phyloP scores from a whole-genome alignment of 2,888 invertebrate genomes.

The Tetragonisca angustula region DNA sequence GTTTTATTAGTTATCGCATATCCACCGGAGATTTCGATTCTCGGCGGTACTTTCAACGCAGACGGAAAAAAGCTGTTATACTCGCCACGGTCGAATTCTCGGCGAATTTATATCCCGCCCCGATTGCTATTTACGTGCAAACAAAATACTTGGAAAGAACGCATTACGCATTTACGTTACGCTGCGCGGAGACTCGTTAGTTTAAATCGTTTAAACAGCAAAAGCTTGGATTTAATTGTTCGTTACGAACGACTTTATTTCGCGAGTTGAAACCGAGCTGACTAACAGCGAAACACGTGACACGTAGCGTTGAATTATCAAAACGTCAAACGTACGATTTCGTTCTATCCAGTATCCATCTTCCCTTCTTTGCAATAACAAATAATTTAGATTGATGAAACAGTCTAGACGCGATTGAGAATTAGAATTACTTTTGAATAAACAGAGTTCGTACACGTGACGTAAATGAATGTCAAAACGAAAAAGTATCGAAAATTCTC shows the following conservation, averaged over 20 bases:
- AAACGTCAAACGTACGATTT: neutral
- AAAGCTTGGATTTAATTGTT: neutral
- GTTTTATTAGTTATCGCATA: slow-evolving; percentile 15
- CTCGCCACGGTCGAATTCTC: neutral
- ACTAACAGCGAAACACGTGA: neutral
- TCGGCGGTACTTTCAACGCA: neutral
- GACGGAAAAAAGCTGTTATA: neutral
- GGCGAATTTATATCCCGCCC: neutral
- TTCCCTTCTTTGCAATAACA: too few species aligned
- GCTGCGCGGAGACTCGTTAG: too few species aligned
- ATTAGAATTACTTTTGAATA: too few species aligned
- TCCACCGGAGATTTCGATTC: neutral
- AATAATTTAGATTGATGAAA: too few species aligned
- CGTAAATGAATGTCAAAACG: too few species aligned
- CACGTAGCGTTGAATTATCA: neutral
- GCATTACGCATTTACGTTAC: too few species aligned
- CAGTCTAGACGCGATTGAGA: too few species aligned
- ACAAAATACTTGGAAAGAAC: too few species aligned
- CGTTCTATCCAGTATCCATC: too few species aligned
- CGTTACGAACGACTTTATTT: neutral
- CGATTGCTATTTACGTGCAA: neutral
- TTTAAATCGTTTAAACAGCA: neutral
- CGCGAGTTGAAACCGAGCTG: neutral
- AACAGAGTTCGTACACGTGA: too few species aligned
- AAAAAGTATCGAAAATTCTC: too few species aligned